phyloP scores from a whole-genome alignment of 1,140 invertebrate genomes.

The Lepidurus packardi region DNA sequence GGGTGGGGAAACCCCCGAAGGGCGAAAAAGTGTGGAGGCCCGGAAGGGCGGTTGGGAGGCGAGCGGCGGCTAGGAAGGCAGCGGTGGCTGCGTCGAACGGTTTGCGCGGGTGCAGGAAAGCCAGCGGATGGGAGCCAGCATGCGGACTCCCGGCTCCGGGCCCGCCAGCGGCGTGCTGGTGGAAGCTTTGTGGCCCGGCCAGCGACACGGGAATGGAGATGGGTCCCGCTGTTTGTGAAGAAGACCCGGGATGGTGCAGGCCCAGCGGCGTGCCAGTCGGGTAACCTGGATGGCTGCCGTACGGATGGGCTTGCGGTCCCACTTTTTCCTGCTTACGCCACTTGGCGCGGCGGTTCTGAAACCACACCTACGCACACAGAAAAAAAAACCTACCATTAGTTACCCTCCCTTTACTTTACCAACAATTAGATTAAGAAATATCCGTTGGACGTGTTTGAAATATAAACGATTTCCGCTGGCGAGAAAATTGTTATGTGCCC shows the following conservation, averaged over 20 bases:
- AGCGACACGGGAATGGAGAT: slow-evolving; percentile 30
- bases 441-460: not conserved
- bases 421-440: slow-evolving; percentile 13
- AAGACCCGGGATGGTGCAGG: slow-evolving; percentile 49
- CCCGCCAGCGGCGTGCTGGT: slow-evolving; percentile 26
- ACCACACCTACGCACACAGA: slow-evolving; percentile 47
- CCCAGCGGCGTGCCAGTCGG: slow-evolving; percentile 60
- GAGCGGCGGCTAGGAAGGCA: slow-evolving; percentile 43
- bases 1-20: slow-evolving; percentile 57
- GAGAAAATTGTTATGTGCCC: not conserved
- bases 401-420: not conserved
- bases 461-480: not conserved
- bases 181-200: slow-evolving; percentile 5
- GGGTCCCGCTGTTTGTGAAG: slow-evolving; percentile 24
- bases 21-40: slow-evolving; percentile 50
- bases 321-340: slow-evolving; percentile 48
- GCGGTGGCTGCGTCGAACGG: slow-evolving; percentile 58
- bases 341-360: slow-evolving; percentile 50
- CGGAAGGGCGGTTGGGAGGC: slow-evolving; percentile 57
- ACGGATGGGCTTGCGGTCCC: slow-evolving; percentile 79
- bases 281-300: slow-evolving; percentile 59
- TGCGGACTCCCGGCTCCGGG: slow-evolving; percentile 44
- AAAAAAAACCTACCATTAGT: slow-evolving; percentile 20
- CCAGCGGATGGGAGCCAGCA: slow-evolving; percentile 57
- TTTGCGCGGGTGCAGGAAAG: slow-evolving; percentile 62